Evolutionary conservation across 2,797 vertebrate species (phyloP), one percentile per base, ranked within the genome.

Genomic region (Anguilla anguilla): DNA sequence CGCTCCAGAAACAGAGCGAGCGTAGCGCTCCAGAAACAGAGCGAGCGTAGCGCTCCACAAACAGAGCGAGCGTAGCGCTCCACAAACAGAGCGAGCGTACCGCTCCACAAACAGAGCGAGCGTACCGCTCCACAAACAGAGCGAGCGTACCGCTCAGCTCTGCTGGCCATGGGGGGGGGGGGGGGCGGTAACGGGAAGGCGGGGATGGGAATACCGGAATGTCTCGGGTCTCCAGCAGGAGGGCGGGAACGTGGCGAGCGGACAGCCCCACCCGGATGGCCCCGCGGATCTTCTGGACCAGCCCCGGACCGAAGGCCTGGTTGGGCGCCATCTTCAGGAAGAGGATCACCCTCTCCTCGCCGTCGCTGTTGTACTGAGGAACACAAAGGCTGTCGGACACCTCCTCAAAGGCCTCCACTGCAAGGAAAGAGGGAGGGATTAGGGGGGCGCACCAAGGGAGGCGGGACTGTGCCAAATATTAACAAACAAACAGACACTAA

Each of bases 331-430:
- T 98, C 95, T 98, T 98, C 86, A 99, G 92, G 91, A 99, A 99
- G 59, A 99, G 95, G 86, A 99, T 95, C 49, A 98, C 98, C 25
- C 98, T 92, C 93, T 99, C 99, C 89, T 99, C 98, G 0, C 99
- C 97, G 0, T 98, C 97, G 1, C 93, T 91, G 91, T 94, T 98
- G 94, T 98, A 98, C 96, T 99, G 98, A 6, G 99, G 97, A 2
- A 99, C 96, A 2, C 99, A 99, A 0, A 99, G 96, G 90, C 98
- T 99, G 94, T 99, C 99, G 0, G 94, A 96, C 84, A 99, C 98
- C 46, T 99, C 98, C 91, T 98, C 98, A 1, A 99, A 99, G 0
- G 97, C 97, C 92, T 99, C 99, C 93, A 99, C 99, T 99, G 95
- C 0, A 90, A 87, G 51, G 0, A 82, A 81, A 77, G 83, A 39